These are phyloP conservation scores for Hirtodrosophila cameraria DNA, from an alignment of 2,888 invertebrate species.

Conservation along the genomic window DNA sequence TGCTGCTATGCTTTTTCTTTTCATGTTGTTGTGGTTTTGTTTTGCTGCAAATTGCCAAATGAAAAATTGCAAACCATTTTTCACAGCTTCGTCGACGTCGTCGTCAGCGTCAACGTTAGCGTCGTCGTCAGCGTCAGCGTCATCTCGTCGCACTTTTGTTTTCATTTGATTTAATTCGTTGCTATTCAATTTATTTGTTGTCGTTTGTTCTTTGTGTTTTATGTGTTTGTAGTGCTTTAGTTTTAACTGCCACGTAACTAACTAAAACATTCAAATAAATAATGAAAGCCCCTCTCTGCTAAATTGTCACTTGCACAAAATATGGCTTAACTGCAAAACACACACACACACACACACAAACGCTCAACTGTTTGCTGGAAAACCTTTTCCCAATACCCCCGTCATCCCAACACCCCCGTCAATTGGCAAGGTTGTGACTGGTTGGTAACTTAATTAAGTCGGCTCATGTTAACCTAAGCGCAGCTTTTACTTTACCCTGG, in stretches of 20 bases:
- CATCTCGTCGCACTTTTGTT: conserved; percentile 51
- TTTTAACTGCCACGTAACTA: conserved; percentile 23
- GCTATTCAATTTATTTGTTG: conserved; percentile 60
- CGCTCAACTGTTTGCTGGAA: conserved; percentile 1
- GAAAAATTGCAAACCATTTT: conserved; percentile 61
- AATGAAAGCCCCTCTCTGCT: conserved; percentile 30
- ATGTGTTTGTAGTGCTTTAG: neutral
- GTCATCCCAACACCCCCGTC: neutral
- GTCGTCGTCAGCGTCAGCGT: conserved; percentile 12
- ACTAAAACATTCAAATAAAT: conserved; percentile 30
- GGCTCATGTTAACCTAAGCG: conserved; percentile 47
- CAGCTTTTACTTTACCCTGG: conserved; percentile 65
- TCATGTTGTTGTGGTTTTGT: conserved; percentile 29
- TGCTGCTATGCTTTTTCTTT: neutral
- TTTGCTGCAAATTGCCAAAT: conserved; percentile 44
- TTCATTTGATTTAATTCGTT: conserved; percentile 68
- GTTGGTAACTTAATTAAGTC: conserved; percentile 57
- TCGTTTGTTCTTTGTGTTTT: conserved; percentile 23
- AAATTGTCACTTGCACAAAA: conserved; percentile 27
- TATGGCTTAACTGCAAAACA: conserved; percentile 29
- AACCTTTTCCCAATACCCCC: neutral
- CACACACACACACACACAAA: conserved; percentile 1
- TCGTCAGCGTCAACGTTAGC: conserved; percentile 5
- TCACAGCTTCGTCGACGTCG: conserved; percentile 36
- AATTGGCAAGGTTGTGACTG: conserved; percentile 25